Evolutionary conservation across 2,797 vertebrate species (phyloP), one percentile per base, ranked within the genome.

Genomic region (Catamblyrhynchus diadema): DNA sequence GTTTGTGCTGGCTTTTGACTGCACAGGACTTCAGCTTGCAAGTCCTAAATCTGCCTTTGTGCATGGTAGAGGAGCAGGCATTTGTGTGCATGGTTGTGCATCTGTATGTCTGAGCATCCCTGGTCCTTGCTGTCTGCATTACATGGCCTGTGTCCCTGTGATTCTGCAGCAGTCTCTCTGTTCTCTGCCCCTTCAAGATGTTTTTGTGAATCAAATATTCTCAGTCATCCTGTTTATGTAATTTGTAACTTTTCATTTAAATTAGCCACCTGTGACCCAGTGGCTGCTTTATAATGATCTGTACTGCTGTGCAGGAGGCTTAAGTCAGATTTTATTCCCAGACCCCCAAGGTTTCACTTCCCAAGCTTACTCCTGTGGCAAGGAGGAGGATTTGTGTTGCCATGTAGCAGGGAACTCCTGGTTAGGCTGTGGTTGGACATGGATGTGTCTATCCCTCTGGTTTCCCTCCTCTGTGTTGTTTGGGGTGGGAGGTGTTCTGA

Each of bases 1-100:
- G 25, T 59, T 95, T 89, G 60, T 72, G 47, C 66, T 83, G 74
- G 86, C 87, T 94, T 93, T 66, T 86, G 94, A 70, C 80, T 83
- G 73, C 33, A 8, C 62, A 77, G 82, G 82, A 81, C 93, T 93
- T 94, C 61, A 93, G 82, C 70, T 75, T 86, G 87, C 51, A 62
- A 79, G 93, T 83, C 72, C 79, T 32, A 39, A 65, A 47, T 54
- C 61, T 91, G 79, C 69, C 81, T 78, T 75, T 53, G 41, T 79
- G 88, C 62, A 19, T 12, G 73, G 5, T 62, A 47, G 7, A 70
- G 61, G 42, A 74, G 45, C 42, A 82, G n/a, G 57, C 0, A 0
- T 81, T 8, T 20, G 48, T 64, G 35, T 89, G 41, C 0, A 0
- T 77, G 33, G 48, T 8, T 80, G 69, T 86, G 90, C 72, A 28